Evolutionary conservation across 37 sponge, comb jelly and placozoan species (phyloP).

Genomic region (Axinella damicornis): DNA sequence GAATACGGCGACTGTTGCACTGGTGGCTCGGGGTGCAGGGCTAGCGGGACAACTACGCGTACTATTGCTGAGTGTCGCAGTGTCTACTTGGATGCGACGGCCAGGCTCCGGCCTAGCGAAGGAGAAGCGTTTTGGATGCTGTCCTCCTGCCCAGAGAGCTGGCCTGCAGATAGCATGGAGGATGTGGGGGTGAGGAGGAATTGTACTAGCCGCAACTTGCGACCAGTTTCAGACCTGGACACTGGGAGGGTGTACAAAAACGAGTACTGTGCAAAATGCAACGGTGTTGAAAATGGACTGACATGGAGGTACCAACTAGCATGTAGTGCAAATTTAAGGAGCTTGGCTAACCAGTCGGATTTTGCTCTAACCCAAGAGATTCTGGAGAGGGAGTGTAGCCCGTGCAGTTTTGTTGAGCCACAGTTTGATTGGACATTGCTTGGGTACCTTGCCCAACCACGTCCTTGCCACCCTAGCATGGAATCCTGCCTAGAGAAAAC

Average conservation of each 20-base stretch:
- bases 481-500: not conserved
- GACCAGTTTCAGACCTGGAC: conserved; percentile 32
- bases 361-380: not conserved
- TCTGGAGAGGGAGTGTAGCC: not conserved
- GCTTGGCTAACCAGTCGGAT: not conserved
- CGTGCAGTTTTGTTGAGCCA: not conserved
- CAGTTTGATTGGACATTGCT: not conserved
- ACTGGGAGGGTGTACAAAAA: conserved; percentile 62
- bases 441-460: not conserved
- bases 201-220: conserved; percentile 7
- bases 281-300: conserved; percentile 5
- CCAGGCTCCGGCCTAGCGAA: not conserved
- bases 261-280: conserved; percentile 55
- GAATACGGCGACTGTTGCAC: conserved; percentile 37
- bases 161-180: not conserved
- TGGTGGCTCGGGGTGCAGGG: not conserved
- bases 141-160: conserved; percentile 13
- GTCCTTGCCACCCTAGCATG: conserved; percentile 6
- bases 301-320: conserved; percentile 19
- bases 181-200: not conserved
- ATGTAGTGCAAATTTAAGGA: not conserved
- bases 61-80: conserved; percentile 10
- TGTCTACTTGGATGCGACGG: conserved; percentile 5
- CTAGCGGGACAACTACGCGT: not conserved
- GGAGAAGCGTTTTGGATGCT: conserved; percentile 23